Evolutionary conservation across 2,113 vertebrate species (phyloP).

Genomic region (Accipiter virgatus): DNA sequence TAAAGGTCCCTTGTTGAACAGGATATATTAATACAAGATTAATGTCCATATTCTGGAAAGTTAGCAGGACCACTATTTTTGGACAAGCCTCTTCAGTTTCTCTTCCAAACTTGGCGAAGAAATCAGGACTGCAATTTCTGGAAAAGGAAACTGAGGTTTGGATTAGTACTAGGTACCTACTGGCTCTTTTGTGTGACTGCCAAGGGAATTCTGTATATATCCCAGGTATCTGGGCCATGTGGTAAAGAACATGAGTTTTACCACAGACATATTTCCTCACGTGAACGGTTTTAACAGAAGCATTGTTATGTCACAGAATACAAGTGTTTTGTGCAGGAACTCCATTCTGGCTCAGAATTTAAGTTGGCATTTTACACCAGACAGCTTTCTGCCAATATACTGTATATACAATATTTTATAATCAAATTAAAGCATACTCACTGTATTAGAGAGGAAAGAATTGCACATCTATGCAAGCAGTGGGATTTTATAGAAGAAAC

Average conservation of each 20-base stretch:
- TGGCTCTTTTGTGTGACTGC: background rate
- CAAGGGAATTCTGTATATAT: constrained; percentile 21
- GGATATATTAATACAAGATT: background rate
- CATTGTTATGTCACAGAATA: constrained; percentile 10
- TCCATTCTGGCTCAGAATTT: background rate
- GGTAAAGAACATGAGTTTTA: background rate
- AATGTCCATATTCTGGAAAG: background rate
- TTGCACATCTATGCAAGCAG: background rate
- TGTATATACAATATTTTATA: background rate
- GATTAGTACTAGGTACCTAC: background rate
- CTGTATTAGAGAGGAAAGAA: background rate
- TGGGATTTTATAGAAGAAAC: background rate
- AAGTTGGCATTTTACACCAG: background rate
- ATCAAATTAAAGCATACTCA: background rate
- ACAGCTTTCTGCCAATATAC: background rate
- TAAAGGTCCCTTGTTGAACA: background rate
- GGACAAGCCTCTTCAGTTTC: background rate
- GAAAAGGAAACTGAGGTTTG: constrained; percentile 27
- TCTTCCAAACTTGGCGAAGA: constrained; percentile 2
- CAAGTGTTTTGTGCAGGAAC: background rate
- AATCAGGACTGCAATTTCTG: background rate
- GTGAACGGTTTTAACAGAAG: background rate
- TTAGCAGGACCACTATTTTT: background rate
- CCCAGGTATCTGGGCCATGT: background rate
- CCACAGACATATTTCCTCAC: background rate